phyloP scores from a whole-genome alignment of 92 coral and sea anemone genomes.

The Desmophyllum pertusum region DNA sequence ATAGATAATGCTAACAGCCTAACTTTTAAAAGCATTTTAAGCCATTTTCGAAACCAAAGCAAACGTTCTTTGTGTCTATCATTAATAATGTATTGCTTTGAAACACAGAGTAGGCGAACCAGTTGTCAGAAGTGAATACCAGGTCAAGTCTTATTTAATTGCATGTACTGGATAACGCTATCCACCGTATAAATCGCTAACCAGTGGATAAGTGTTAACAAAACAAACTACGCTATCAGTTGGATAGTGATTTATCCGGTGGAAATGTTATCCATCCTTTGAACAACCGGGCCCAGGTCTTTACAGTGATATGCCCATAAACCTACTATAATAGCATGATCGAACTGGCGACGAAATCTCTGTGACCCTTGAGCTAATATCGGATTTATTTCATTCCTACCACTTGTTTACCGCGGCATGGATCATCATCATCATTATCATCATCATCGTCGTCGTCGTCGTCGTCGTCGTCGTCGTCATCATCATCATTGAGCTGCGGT shows the following conservation, averaged over 20 bases:
- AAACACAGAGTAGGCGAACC: neutral
- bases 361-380: neutral
- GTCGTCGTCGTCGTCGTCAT: too few species aligned
- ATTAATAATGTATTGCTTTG: constrained; percentile 14
- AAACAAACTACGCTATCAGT: too few species aligned
- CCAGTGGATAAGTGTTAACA: too few species aligned
- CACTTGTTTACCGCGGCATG: too few species aligned
- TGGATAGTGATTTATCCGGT: too few species aligned
- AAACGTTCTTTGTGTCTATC: neutral
- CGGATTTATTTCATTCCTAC: too few species aligned
- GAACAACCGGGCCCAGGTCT: too few species aligned
- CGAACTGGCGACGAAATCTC: neutral
- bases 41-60: constrained; percentile 27
- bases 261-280: too few species aligned
- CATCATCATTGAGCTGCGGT: too few species aligned
- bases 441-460: too few species aligned
- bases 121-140: neutral
- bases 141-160: neutral
- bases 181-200: neutral
- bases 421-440: too few species aligned
- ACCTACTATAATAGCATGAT: neutral
- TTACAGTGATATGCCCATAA: too few species aligned
- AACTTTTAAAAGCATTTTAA: constrained; percentile 20
- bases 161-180: neutral
- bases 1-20: neutral